phyloP scores from a whole-genome alignment of 2,113 vertebrate species.

The Beaufortia kweichowensis region DNA sequence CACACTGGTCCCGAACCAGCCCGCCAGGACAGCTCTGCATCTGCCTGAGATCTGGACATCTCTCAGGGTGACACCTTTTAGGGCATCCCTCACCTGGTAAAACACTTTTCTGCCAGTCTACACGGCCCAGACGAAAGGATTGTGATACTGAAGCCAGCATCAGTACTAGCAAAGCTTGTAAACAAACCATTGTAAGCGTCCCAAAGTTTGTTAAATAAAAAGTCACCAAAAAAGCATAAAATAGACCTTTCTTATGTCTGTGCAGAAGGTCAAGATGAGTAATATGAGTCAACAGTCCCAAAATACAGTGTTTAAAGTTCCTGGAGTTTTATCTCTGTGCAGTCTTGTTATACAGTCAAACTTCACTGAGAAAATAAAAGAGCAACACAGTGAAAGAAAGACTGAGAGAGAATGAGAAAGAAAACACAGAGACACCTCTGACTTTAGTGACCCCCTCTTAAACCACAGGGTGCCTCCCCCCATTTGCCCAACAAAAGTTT shows the following conservation, averaged over 20 bases:
- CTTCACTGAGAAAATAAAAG: neutral
- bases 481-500: slow-evolving; percentile 27
- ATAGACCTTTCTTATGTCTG: slow-evolving; percentile 27
- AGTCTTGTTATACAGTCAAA: slow-evolving; percentile 1
- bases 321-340: slow-evolving; percentile 5
- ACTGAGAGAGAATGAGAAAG: slow-evolving; percentile 21
- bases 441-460: slow-evolving; percentile 46
- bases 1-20: slow-evolving; percentile 54
- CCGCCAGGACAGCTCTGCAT: slow-evolving; percentile 55
- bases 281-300: slow-evolving; percentile 34
- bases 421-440: slow-evolving; percentile 33
- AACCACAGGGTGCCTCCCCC: slow-evolving; percentile 46
- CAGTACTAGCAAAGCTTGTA: neutral
- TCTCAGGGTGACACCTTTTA: slow-evolving; percentile 52
- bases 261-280: neutral
- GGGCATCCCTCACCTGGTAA: slow-evolving; percentile 43
- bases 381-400: neutral
- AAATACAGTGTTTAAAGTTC: slow-evolving; percentile 32
- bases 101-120: slow-evolving; percentile 50
- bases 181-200: neutral
- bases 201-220: neutral
- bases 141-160: slow-evolving; percentile 42
- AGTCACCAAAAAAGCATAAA: slow-evolving; percentile 1
- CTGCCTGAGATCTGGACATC: slow-evolving; percentile 49
- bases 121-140: slow-evolving; percentile 33